phyloP scores from a whole-genome alignment of 2,113 vertebrate species.

The Dipodomys stephensi region DNA sequence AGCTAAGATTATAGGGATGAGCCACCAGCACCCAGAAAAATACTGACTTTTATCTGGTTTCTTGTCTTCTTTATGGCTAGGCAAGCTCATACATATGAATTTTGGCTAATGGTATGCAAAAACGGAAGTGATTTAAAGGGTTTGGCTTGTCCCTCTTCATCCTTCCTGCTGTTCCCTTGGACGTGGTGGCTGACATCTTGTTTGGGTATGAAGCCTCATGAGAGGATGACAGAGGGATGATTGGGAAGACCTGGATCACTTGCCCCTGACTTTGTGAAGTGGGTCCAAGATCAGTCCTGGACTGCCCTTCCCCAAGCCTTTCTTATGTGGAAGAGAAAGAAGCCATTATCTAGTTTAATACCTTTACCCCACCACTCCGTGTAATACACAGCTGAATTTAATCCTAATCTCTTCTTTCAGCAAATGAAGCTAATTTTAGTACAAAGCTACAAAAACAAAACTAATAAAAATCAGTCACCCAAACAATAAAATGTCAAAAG shows the following conservation, averaged over 20 bases:
- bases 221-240: fast-evolving
- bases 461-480: conserved; percentile 13
- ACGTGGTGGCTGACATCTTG: not conserved
- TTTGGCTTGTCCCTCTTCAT: not conserved
- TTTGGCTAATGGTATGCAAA: conserved; percentile 5
- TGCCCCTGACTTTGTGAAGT: not conserved
- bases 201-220: not conserved
- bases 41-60: conserved; percentile 2
- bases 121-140: not conserved
- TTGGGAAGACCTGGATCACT: not conserved
- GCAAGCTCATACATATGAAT: not conserved
- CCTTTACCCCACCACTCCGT: not conserved
- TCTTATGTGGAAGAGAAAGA: conserved; percentile 33
- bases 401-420: conserved; percentile 52
- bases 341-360: conserved; percentile 26
- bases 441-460: conserved; percentile 56
- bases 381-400: conserved; percentile 49
- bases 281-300: not conserved
- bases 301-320: not conserved
- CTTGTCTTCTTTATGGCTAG: not conserved
- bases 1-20: too few species aligned
- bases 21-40: too few species aligned
- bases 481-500: conserved; percentile 34
- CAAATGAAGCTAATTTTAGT: conserved; percentile 67
- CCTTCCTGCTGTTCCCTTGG: not conserved